A percentile compares a stretch with the other conserved stretches of the same genome.
Conservation (phyloP, 23 tunicate species). For the Ascidia mentula region DNA sequence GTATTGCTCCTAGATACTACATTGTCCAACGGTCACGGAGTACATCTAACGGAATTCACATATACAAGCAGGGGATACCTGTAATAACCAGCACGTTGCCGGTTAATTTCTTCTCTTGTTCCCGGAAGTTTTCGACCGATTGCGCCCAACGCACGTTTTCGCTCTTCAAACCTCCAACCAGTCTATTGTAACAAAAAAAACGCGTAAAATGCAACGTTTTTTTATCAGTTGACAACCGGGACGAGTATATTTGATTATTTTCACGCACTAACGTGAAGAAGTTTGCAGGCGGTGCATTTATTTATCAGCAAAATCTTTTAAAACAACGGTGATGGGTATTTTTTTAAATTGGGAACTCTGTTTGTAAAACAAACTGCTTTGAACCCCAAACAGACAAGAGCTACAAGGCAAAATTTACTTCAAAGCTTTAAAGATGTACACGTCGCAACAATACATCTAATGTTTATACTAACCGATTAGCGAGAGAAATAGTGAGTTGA, state of each 20-base stretch:
- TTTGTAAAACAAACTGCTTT: not conserved
- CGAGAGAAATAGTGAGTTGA: conserved; percentile 82
- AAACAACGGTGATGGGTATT: no score
- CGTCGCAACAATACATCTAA: no score
- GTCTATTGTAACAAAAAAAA: conserved; percentile 21
- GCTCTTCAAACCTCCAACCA: conserved; percentile 89
- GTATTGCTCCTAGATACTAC: no score
- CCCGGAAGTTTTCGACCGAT: conserved; percentile 78
- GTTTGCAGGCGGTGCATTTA: no score
- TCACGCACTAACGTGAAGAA: no score
- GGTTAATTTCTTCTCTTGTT: conserved; percentile 78
- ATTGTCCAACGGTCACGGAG: no score
- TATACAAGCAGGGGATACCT: conserved; percentile 43
- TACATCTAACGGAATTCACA: no score
- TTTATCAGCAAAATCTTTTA: no score
- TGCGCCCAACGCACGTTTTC: conserved; percentile 99
- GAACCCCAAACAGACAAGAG: not conserved
- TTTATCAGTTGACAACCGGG: not conserved
- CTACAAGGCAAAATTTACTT: no score
- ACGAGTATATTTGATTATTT: no score
- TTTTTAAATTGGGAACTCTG: not conserved
- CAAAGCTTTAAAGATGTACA: not conserved
- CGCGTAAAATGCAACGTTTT: not conserved
- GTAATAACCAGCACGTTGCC: conserved; percentile 89
- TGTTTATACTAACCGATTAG: conserved; percentile 92